Evolutionary conservation across 2,888 invertebrate genomes (phyloP), one percentile per base, ranked within the genome.

Genomic region (Ceriagrion tenellum): DNA sequence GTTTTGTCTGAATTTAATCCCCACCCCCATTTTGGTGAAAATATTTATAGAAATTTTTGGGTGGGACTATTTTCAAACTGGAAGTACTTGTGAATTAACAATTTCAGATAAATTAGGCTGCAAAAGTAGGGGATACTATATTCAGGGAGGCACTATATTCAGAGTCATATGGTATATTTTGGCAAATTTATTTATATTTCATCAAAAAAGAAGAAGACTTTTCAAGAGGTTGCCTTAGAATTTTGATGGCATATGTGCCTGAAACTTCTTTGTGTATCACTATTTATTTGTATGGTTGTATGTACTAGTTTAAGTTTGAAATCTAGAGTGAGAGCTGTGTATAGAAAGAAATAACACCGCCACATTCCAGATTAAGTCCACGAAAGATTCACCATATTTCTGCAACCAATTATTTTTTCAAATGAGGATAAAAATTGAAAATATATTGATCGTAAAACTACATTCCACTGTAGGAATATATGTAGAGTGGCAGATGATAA

Each of bases 131-230:
- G 81, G 35, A 35, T 30, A 35, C 81, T 30, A 81, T 35, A 81
- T 81, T 81, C 81, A 81, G 81, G 81, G 35, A 81, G 81, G 81
- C 30, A 81, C 81, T 81, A 81, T 81, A 81, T 81, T 30, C 81
- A 81, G 81, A 81, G 81, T 81, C 23, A 81, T 81, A 35, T 35
- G 35, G 81, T 81, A 93, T 93, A 93, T 93, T 93, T 93, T 93
- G 93, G 56, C 69, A 63, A 74, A 93, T 93, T 93, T 69, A 93
- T 93, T 93, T 93, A 93, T 93, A 93, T 93, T 93, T 93, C 63
- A 47, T 55, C 69, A 93, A 93, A 93, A 63, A 55, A 63, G 47
- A 93, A 47, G n/a, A 93, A 93, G 93, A 93, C 93, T 93, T 93
- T 89, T 93, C 63, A 93, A 47, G 69, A 93, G 93, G 93, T 69